A percentile compares a stretch with the other conserved stretches of the same genome.
These are phyloP conservation scores for Ophion slaviceki DNA, from an alignment of 2,888 invertebrate genomes.

Conservation along the genomic window DNA sequence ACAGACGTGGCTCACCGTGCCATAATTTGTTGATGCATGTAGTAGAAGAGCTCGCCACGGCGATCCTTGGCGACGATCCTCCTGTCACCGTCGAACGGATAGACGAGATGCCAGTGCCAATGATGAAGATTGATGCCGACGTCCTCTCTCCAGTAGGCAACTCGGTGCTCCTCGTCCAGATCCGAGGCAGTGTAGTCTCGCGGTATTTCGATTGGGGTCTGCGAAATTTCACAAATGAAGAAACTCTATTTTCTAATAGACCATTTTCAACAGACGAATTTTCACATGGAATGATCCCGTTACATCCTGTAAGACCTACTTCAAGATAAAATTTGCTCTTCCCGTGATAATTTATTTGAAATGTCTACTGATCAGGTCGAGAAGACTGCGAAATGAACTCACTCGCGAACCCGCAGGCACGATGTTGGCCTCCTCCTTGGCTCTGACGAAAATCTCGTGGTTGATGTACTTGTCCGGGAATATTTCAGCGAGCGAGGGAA, in stretches of 20 bases:
- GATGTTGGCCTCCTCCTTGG: constrained; percentile 88
- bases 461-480: constrained; percentile 94
- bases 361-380: not conserved
- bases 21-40: constrained; percentile 91
- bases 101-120: constrained; percentile 96
- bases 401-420: constrained; percentile 87
- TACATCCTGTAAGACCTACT: too few relatives aligned
- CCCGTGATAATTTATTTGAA: not conserved
- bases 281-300: too few relatives aligned
- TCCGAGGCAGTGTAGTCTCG: constrained; percentile 90
- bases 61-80: constrained; percentile 90
- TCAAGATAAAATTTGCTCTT: not conserved
- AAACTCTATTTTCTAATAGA: not conserved
- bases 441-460: constrained; percentile 88
- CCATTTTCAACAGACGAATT: not conserved
- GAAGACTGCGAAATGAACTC: constrained; percentile 70
- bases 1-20: constrained; percentile 83
- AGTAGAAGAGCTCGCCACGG: constrained; percentile 91
- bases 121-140: constrained; percentile 94
- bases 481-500: constrained; percentile 90
- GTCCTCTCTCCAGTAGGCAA: constrained; percentile 94
- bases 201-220: constrained; percentile 89
- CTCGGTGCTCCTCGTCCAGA: constrained; percentile 90
- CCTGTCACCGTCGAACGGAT: constrained; percentile 89
- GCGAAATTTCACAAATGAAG: not conserved